These are phyloP conservation scores for Chelon labrosus DNA, from an alignment of 2,797 vertebrate genomes.

Conservation along the genomic window DNA sequence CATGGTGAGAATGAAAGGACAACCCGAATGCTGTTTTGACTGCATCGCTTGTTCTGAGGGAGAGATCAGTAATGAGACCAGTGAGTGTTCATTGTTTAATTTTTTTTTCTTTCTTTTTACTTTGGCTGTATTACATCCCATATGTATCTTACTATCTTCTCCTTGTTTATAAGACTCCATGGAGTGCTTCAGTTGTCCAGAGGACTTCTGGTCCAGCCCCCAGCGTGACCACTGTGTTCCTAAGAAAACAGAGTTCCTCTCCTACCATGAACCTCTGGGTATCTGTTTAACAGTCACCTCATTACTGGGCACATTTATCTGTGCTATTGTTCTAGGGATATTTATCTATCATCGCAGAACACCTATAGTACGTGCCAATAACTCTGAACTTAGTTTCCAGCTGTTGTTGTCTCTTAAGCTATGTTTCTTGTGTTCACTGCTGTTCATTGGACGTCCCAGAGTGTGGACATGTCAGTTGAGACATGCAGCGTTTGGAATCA, in stretches of 20 bases:
- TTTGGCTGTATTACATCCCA: background rate
- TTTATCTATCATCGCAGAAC: conserved; percentile 57
- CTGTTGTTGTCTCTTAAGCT: conserved; percentile 46
- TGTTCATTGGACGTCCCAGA: conserved; percentile 68
- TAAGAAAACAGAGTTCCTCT: conserved; percentile 75
- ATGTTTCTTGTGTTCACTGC: conserved; percentile 71
- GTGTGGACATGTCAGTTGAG: conserved; percentile 61
- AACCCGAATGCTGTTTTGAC: conserved; percentile 81
- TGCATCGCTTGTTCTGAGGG: conserved; percentile 79
- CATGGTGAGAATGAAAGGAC: conserved; percentile 62
- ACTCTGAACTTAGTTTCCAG: conserved; percentile 73
- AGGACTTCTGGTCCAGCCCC: conserved; percentile 49
- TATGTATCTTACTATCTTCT: background rate
- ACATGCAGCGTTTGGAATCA: conserved; percentile 66
- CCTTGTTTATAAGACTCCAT: conserved; percentile 36
- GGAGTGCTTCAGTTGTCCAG: conserved; percentile 65
- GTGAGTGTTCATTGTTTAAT: conserved; percentile 47
- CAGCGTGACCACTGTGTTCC: conserved; percentile 61
- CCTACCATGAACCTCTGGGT: conserved; percentile 49
- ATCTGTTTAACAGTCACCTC: conserved; percentile 59
- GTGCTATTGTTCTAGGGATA: conserved; percentile 50
- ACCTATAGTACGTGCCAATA: conserved; percentile 73
- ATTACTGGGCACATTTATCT: conserved; percentile 47
- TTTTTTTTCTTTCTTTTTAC: too few relatives aligned
- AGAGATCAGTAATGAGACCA: conserved; percentile 77